Conservation (phyloP, 2,113 vertebrate genomes). For the Octodon degus region DNA sequence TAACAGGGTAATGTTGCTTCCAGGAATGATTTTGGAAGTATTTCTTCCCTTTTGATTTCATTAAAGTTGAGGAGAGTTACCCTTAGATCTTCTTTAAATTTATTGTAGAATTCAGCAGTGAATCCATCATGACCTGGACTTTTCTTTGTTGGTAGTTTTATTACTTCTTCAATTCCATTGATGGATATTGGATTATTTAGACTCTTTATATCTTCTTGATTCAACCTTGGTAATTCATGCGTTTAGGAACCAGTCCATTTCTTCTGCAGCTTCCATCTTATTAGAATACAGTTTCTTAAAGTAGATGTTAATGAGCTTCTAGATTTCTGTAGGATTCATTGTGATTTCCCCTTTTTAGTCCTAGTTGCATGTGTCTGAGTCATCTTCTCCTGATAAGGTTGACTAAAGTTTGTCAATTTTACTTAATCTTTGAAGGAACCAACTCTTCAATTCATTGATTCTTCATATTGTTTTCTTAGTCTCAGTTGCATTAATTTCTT, state of each 20-base stretch:
- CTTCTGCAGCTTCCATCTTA: neutral
- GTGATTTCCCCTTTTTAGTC: too few relatives aligned
- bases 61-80: neutral
- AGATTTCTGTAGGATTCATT: too few relatives aligned
- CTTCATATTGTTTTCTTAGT: too few relatives aligned
- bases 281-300: too few relatives aligned
- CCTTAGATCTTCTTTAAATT: neutral
- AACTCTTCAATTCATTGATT: too few relatives aligned
- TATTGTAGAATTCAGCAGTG: neutral
- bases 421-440: too few relatives aligned
- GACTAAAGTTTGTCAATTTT: too few relatives aligned
- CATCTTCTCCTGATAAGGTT: too few relatives aligned
- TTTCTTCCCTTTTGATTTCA: neutral
- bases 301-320: too few relatives aligned
- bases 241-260: neutral
- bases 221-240: neutral
- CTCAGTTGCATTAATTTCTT: too few relatives aligned
- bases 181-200: neutral
- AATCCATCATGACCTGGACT: neutral
- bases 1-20: neutral
- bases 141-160: neutral
- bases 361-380: too few relatives aligned
- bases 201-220: neutral
- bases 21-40: neutral
- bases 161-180: neutral